Conservation (phyloP, 2,797 vertebrate species). For the Xiphophorus birchmanni region DNA sequence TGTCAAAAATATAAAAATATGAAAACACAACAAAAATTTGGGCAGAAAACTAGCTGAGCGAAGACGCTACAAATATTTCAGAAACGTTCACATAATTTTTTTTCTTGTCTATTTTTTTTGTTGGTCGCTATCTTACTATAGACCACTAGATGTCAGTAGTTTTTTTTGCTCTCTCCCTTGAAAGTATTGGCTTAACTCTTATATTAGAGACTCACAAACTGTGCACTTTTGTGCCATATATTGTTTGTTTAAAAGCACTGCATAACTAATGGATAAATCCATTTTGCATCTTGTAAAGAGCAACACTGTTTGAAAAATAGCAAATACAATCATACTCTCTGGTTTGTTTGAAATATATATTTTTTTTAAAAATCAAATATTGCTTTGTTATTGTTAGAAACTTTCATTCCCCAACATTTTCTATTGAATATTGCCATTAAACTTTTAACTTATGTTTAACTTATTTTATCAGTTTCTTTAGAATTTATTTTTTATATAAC, state of each 20-base stretch:
- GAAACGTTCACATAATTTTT: not conserved
- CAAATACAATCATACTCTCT: not conserved
- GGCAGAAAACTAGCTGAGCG: not conserved
- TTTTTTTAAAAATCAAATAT: not conserved
- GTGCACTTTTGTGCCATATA: not conserved
- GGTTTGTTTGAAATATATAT: not conserved
- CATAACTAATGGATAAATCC: not conserved
- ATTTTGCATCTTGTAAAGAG: not conserved
- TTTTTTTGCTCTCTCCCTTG: not conserved
- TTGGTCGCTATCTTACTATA: not conserved
- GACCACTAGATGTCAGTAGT: not conserved
- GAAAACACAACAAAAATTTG: not conserved
- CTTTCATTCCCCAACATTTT: not conserved
- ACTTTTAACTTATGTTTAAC: not conserved
- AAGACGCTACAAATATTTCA: not conserved
- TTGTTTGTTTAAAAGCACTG: not conserved
- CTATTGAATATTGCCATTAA: not conserved
- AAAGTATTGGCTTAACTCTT: not conserved
- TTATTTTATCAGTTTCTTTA: not conserved
- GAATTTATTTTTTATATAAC: constrained; percentile 2
- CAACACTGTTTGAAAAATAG: not conserved
- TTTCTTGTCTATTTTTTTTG: not conserved
- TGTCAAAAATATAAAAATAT: not conserved
- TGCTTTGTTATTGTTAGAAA: not conserved
- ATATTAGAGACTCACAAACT: not conserved